These are phyloP conservation scores for Cephus sareptanus DNA, from an alignment of 2,888 invertebrate species.

Conservation along the genomic window DNA sequence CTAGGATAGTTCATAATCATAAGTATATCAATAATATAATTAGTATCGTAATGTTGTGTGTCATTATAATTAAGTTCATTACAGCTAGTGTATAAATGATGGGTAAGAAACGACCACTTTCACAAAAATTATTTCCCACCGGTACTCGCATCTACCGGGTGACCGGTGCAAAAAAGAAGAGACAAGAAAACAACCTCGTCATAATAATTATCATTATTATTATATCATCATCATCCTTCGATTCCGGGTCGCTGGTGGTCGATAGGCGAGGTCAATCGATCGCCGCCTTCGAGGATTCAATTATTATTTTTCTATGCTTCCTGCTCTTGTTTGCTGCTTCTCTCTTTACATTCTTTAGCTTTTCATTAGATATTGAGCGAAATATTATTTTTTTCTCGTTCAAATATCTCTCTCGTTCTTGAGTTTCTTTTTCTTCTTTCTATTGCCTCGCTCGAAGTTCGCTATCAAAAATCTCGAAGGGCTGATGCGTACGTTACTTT, in stretches of 20 bases:
- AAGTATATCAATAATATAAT: conserved; percentile 66
- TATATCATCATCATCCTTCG: neutral
- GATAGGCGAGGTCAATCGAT: neutral
- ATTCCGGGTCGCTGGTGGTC: neutral
- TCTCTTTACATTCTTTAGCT: neutral
- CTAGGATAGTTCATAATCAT: conserved; percentile 64
- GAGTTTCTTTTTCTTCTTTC: neutral
- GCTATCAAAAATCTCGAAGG: neutral
- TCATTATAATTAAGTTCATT: conserved; percentile 52
- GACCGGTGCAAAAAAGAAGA: neutral
- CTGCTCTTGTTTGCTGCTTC: neutral
- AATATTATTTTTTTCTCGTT: neutral
- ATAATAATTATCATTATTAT: neutral
- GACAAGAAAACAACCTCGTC: neutral
- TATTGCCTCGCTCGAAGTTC: neutral
- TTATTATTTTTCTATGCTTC: neutral
- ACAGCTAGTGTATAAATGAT: conserved; percentile 66
- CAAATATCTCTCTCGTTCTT: neutral
- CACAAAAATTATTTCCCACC: conserved; percentile 55
- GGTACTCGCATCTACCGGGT: conserved; percentile 26
- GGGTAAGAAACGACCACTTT: conserved; percentile 65
- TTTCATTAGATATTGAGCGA: neutral
- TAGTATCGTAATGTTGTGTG: conserved; percentile 59
- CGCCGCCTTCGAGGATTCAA: neutral
- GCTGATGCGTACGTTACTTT: conserved; percentile 4